Conservation (phyloP, 2,888 invertebrate species). For the Euzetes globulus region DNA sequence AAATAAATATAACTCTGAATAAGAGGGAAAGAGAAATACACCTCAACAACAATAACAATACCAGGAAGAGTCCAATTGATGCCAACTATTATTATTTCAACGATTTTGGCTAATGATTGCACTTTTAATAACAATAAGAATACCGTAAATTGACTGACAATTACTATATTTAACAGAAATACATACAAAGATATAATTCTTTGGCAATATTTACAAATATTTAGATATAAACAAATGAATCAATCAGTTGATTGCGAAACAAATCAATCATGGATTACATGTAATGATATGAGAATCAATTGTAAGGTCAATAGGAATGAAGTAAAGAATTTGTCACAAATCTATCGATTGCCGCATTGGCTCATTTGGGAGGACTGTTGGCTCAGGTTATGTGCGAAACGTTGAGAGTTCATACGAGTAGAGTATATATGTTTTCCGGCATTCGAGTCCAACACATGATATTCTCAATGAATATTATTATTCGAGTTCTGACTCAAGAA, state of each 20-base stretch:
- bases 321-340: neutral
- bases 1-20: neutral
- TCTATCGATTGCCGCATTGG: constrained; percentile 10
- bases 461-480: neutral
- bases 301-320: neutral
- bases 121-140: neutral
- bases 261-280: neutral
- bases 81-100: neutral
- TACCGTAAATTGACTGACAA: neutral
- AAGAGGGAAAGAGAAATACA: neutral
- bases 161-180: neutral
- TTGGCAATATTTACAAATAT: neutral
- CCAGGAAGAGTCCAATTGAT: constrained; percentile 1
- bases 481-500: neutral
- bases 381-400: neutral
- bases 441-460: neutral
- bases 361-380: neutral
- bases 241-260: neutral
- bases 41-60: neutral
- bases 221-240: neutral
- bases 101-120: neutral
- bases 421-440: neutral
- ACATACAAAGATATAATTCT: neutral
- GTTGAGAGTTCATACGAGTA: neutral
- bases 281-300: neutral